These are phyloP conservation scores for Psophia crepitans DNA, from an alignment of 2,113 vertebrate species.

Conservation along the genomic window DNA sequence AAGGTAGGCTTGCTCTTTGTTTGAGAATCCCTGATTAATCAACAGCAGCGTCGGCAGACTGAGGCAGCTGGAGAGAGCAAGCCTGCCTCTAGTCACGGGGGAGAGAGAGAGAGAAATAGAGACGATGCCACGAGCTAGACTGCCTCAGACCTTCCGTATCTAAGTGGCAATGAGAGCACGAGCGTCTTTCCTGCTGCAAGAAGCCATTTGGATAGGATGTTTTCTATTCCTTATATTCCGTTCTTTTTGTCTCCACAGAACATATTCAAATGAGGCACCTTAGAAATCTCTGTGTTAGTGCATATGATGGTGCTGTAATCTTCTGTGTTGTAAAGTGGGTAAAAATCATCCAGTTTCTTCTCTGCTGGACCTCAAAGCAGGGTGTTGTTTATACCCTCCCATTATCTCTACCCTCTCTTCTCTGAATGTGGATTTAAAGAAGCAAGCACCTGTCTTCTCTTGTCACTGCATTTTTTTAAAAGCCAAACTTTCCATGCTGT, in stretches of 20 bases:
- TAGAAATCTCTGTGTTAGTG: conserved; percentile 70
- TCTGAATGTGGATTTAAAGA: conserved; percentile 78
- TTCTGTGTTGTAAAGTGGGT: conserved; percentile 79
- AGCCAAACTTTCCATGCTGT: conserved; percentile 76
- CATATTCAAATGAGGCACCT: conserved; percentile 80
- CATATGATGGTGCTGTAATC: conserved; percentile 71
- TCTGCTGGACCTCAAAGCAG: conserved; percentile 77
- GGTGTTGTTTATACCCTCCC: conserved; percentile 73
- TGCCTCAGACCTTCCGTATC: conserved; percentile 71
- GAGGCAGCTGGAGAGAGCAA: conserved; percentile 74
- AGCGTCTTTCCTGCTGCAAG: conserved; percentile 66
- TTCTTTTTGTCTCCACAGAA: conserved; percentile 74
- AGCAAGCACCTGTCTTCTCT: conserved; percentile 70
- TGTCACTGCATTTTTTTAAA: conserved; percentile 36
- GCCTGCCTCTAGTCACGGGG: conserved; percentile 56
- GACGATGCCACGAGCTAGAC: conserved; percentile 70
- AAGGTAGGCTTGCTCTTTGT: conserved; percentile 84
- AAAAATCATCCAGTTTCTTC: conserved; percentile 72
- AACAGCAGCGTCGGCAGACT: conserved; percentile 71
- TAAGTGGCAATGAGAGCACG: conserved; percentile 70
- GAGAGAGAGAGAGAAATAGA: conserved; percentile 48
- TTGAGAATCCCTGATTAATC: conserved; percentile 81
- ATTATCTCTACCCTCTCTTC: conserved; percentile 67
- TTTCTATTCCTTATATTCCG: conserved; percentile 59
- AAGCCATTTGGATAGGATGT: conserved; percentile 73